phyloP scores from a whole-genome alignment of 2,113 vertebrate genomes.

The Hyperoodon ampullatus region DNA sequence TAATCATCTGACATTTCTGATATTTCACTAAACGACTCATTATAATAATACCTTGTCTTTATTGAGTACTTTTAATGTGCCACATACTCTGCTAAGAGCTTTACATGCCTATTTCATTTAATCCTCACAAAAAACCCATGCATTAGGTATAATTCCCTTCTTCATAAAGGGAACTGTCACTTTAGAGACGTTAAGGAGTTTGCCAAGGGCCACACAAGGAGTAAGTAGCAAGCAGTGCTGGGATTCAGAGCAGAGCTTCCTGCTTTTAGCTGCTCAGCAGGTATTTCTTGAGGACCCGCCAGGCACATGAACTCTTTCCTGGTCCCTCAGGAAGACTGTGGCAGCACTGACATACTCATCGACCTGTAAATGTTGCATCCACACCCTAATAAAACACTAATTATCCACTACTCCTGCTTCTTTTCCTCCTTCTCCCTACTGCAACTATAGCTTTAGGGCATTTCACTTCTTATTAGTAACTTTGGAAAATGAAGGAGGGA shows the following conservation, averaged over 20 bases:
- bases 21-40: background rate
- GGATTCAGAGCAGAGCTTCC: background rate
- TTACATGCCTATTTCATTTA: background rate
- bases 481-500: background rate
- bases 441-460: background rate
- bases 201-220: background rate
- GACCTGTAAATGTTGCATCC: conserved; percentile 3
- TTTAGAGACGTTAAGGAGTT: background rate
- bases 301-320: background rate
- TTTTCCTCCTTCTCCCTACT: background rate
- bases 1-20: background rate
- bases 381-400: conserved; percentile 48
- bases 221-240: background rate
- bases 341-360: background rate
- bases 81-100: background rate
- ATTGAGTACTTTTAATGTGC: background rate
- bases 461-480: conserved; percentile 38
- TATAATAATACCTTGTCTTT: background rate
- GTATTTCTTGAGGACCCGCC: conserved; percentile 3
- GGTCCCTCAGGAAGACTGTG: background rate
- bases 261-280: background rate
- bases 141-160: background rate
- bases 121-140: background rate
- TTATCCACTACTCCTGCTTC: background rate
- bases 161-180: background rate